A percentile compares a stretch with the other conserved stretches of the same genome.
Evolutionary conservation across 2,113 vertebrate genomes (phyloP).

Genomic region (Phalacrocorax carbo): DNA sequence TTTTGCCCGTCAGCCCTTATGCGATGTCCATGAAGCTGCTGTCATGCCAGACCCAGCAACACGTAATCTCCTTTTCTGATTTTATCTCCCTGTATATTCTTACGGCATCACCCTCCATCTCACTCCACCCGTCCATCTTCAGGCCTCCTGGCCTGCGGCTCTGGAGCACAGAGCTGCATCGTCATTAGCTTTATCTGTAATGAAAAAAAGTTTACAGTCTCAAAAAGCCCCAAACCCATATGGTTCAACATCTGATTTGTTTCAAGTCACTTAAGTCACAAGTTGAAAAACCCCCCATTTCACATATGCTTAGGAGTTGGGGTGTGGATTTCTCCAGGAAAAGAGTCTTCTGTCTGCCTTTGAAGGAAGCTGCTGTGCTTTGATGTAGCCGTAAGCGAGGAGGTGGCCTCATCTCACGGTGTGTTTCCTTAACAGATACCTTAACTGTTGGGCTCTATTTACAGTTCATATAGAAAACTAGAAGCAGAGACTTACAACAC

Average conservation of each 20-base stretch:
- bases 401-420: neutral
- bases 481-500: neutral
- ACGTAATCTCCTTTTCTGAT: rapidly evolving
- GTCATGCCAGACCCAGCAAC: neutral
- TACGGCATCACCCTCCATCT: neutral
- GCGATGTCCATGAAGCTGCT: neutral
- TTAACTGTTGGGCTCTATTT: neutral
- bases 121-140: neutral
- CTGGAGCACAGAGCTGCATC: neutral
- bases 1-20: neutral
- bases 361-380: slow-evolving; percentile 39
- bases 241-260: slow-evolving; percentile 66
- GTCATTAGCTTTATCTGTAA: neutral
- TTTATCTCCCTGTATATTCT: neutral
- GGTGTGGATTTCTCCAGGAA: neutral
- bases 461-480: neutral
- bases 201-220: neutral
- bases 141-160: neutral
- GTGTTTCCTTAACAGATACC: neutral
- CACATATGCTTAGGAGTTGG: slow-evolving; percentile 32
- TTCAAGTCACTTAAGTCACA: slow-evolving; percentile 57
- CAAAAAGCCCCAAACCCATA: slow-evolving; percentile 17
- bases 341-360: slow-evolving; percentile 5
- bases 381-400: neutral
- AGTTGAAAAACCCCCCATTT: neutral